A percentile compares a stretch with the other conserved stretches of the same genome.
Evolutionary conservation across 2,888 invertebrate species (phyloP).

Genomic region (Tortrix viridana): DNA sequence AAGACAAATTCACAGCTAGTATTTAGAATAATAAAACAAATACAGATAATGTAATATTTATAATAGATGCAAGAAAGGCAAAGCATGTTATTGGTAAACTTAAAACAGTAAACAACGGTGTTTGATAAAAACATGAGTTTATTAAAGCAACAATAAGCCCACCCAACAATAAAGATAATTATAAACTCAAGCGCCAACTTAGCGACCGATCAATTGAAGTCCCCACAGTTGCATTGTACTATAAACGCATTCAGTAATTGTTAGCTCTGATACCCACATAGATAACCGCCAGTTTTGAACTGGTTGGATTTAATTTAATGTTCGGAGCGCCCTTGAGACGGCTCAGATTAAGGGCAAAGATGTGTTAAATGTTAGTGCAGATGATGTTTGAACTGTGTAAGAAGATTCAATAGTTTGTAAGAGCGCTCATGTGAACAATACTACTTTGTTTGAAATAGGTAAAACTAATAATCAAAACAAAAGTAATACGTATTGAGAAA

Average conservation of each 20-base stretch:
- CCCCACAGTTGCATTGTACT: conserved; percentile 33
- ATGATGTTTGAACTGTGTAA: conserved; percentile 13
- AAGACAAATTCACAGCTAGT: background rate
- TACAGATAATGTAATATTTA: background rate
- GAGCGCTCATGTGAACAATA: background rate
- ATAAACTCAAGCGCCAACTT: conserved; percentile 42
- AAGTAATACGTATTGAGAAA: background rate
- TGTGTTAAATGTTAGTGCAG: conserved; percentile 18
- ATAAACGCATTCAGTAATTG: conserved; percentile 57
- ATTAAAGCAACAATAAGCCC: conserved; percentile 8
- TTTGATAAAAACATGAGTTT: background rate
- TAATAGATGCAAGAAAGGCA: background rate
- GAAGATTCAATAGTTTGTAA: background rate
- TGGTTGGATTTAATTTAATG: conserved; percentile 44
- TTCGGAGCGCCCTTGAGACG: conserved; percentile 24
- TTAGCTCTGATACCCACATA: conserved; percentile 62
- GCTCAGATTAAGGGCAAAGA: conserved; percentile 33
- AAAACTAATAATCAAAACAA: background rate
- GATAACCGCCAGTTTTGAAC: conserved; percentile 52
- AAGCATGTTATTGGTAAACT: background rate
- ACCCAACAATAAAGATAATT: conserved; percentile 11
- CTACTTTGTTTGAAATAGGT: background rate
- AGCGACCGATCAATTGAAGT: conserved; percentile 45
- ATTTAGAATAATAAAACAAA: background rate
- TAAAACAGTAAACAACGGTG: background rate